Evolutionary conservation across 1,140 invertebrate species (phyloP), one percentile per base, ranked within the genome.

Genomic region (Platorchestia sp.): DNA sequence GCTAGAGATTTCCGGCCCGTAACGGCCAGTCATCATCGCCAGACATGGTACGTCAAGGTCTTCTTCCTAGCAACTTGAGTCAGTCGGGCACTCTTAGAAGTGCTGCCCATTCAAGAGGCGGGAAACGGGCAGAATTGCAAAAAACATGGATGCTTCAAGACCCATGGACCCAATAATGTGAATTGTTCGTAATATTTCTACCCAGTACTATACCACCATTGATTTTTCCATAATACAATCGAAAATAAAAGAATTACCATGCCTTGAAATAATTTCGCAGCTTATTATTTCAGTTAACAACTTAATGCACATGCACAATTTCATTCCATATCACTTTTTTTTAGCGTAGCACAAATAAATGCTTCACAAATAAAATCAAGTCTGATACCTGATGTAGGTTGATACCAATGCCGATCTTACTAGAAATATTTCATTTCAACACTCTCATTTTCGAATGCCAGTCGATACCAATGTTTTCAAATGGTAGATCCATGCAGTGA

Each of bases 41-140:
- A 75, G 10, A 75, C 59, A 75, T 22, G 59, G 59, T 75, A 89
- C 87, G n/a, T 89, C 87, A 89, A 89, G 87, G 87, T 89, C 87
- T 89, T 89, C 87, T 44, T 89, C 87, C 41, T 44, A 36, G 87
- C 43, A 89, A 89, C 87, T 44, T 89, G 87, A 89, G 41, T 41
- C 87, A 89, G 87, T 27, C 42, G 41, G 43, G 59, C 59, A 89
- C 87, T 89, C 87, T 14, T 89, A 42, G 87, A 89, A 89, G 87
- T 44, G 87, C n/a, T 14, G 87, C n/a, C 27, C 59, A 75, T 75
- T 75, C 59, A 75, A 75, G 10, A 75, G 59, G 59, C 59, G 59
- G 59, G 27, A 75, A 75, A 75, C 36, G 59, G 59, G 3, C 3
- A 27, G 7, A 22, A 22, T 22, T 75, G 10, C 10, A 75, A 36